phyloP scores from a whole-genome alignment of 2,888 invertebrate species.

The Spodoptera exigua region DNA sequence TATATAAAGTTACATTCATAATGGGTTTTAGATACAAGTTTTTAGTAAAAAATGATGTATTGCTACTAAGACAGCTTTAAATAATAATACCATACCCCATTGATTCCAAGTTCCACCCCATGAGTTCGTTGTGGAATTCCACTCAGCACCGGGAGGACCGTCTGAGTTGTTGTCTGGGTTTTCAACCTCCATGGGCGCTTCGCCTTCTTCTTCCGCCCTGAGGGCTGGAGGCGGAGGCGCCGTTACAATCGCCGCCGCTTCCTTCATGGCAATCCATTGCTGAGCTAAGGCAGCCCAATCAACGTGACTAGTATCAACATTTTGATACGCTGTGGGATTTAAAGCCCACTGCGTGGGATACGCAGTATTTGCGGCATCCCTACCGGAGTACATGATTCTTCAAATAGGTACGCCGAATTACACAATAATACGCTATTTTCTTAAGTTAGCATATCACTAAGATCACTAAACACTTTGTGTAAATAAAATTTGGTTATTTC shows the following conservation, averaged over 20 bases:
- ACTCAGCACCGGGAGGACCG: constrained; percentile 75
- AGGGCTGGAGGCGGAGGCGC: constrained; percentile 90
- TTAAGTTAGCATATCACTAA: constrained; percentile 41
- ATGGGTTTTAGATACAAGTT: too few species aligned
- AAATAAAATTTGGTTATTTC: constrained; percentile 20
- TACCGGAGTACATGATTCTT: constrained; percentile 88
- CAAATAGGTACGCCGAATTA: constrained; percentile 51
- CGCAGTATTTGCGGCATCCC: constrained; percentile 90
- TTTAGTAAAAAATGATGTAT: too few species aligned
- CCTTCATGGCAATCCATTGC: constrained; percentile 99
- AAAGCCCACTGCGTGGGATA: constrained; percentile 94
- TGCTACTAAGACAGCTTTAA: neutral
- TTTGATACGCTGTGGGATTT: constrained; percentile 94
- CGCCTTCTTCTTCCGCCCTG: constrained; percentile 92
- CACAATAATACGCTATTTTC: constrained; percentile 23
- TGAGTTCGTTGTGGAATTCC: constrained; percentile 78
- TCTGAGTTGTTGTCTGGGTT: constrained; percentile 90
- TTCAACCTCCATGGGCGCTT: constrained; percentile 96
- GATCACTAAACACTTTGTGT: constrained; percentile 29
- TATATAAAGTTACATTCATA: too few species aligned
- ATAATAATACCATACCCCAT: constrained; percentile 76
- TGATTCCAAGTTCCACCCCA: constrained; percentile 84
- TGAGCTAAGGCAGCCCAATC: constrained; percentile 99
- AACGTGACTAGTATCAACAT: constrained; percentile 95
- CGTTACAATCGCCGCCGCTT: constrained; percentile 90